Conservation (phyloP, 2,113 vertebrate genomes). For the Psilopogon haemacephalus region DNA sequence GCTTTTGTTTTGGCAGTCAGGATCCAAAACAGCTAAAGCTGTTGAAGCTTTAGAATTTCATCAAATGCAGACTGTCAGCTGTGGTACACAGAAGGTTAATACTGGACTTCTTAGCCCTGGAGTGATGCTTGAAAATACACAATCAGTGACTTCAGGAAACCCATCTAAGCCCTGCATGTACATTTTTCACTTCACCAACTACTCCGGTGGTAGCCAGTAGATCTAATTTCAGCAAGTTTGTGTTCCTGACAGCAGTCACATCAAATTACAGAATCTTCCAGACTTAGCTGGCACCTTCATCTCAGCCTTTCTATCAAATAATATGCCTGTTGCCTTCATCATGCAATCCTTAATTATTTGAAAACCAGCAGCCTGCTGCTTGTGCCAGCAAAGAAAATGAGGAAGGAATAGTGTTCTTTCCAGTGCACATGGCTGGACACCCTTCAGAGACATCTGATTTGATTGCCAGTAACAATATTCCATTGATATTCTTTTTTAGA, state of each 20-base stretch:
- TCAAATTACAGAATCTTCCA: constrained; percentile 66
- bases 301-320: constrained; percentile 70
- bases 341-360: constrained; percentile 70
- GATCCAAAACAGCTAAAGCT: not conserved
- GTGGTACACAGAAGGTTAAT: constrained; percentile 52
- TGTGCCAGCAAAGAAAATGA: constrained; percentile 59
- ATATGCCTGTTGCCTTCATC: constrained; percentile 66
- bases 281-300: constrained; percentile 65
- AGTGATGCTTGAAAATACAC: constrained; percentile 32
- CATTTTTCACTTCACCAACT: constrained; percentile 55
- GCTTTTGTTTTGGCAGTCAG: not conserved
- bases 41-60: not conserved
- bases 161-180: constrained; percentile 46
- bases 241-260: constrained; percentile 67
- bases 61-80: constrained; percentile 12
- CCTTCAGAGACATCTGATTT: constrained; percentile 54
- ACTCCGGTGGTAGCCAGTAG: constrained; percentile 36
- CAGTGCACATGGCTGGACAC: constrained; percentile 32
- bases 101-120: not conserved
- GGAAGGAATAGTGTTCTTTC: constrained; percentile 41
- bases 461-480: constrained; percentile 58
- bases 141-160: constrained; percentile 54
- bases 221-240: constrained; percentile 57
- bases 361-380: constrained; percentile 62
- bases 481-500: constrained; percentile 22